Evolutionary conservation across 1,140 invertebrate genomes (phyloP).

Genomic region (fruit fly (Drosophila melanogaster)): DNA sequence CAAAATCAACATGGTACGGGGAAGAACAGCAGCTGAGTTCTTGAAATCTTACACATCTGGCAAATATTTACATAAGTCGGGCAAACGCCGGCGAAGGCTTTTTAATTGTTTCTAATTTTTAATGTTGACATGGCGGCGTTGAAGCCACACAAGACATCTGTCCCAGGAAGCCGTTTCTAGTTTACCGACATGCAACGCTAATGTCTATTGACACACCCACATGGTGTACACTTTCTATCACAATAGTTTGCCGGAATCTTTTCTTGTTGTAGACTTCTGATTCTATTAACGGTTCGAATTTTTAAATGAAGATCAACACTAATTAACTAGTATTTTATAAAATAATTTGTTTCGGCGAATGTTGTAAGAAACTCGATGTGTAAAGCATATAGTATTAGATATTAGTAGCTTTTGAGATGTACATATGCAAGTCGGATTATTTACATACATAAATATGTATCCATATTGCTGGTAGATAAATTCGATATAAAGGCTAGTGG

Average conservation of each 20-base stretch:
- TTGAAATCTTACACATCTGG: constrained; percentile 60
- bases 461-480: too few relatives aligned
- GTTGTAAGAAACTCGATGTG: too few relatives aligned
- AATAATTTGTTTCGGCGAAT: too few relatives aligned
- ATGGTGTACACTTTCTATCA: constrained; percentile 32
- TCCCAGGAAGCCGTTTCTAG: constrained; percentile 29
- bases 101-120: constrained; percentile 78
- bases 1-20: constrained; percentile 22
- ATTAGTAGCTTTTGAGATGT: too few relatives aligned
- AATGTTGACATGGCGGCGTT: constrained; percentile 58
- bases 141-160: constrained; percentile 25
- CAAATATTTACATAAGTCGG: constrained; percentile 61
- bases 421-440: too few relatives aligned
- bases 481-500: too few relatives aligned
- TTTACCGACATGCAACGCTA: constrained; percentile 50
- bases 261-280: constrained; percentile 48
- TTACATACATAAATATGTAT: too few relatives aligned
- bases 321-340: constrained; percentile 29
- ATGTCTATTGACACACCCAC: constrained; percentile 66
- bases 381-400: too few relatives aligned
- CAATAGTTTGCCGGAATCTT: constrained; percentile 50
- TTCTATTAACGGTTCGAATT: constrained; percentile 10
- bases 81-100: constrained; percentile 61
- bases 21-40: constrained; percentile 46
- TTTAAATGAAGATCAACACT: constrained; percentile 26